phyloP scores from a whole-genome alignment of 2,113 vertebrate genomes.

The Odocoileus virginianus region DNA sequence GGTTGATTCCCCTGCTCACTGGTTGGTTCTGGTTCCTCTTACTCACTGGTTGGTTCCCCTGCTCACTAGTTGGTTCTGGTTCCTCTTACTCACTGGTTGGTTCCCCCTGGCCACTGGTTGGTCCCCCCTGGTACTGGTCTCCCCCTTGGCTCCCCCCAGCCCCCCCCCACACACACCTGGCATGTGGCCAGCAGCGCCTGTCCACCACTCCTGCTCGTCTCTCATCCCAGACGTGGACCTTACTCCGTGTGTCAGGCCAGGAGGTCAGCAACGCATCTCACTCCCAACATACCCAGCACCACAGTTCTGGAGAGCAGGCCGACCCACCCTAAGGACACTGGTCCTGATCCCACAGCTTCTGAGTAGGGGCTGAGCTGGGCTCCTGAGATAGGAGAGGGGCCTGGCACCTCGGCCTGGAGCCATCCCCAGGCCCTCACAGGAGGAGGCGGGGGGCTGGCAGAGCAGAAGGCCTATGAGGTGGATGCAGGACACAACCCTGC shows the following conservation, averaged over 20 bases:
- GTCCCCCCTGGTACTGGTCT: not conserved
- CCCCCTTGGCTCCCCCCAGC: not conserved
- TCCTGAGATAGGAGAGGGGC: not conserved
- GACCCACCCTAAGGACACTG: rapidly evolving
- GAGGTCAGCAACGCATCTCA: not conserved
- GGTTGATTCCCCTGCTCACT: too few relatives aligned
- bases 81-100: too few relatives aligned
- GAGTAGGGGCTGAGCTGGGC: not conserved
- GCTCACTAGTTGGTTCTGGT: too few relatives aligned
- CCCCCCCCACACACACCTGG: too few relatives aligned
- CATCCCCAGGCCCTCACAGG: too few relatives aligned
- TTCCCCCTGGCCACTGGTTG: too few relatives aligned
- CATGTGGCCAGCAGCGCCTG: not conserved
- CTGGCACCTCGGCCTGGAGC: not conserved
- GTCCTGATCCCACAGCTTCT: not conserved
- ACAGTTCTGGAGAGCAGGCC: not conserved
- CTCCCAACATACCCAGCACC: not conserved
- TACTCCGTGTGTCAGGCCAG: not conserved
- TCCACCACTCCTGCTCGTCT: not conserved
- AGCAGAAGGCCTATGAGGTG: not conserved
- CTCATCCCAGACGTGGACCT: not conserved
- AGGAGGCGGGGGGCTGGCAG: not conserved
- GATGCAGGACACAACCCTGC: not conserved
- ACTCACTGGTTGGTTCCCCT: too few relatives aligned
- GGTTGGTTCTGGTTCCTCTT: too few relatives aligned